phyloP scores from a whole-genome alignment of 2,888 invertebrate genomes.

The Mimachlamys varia region DNA sequence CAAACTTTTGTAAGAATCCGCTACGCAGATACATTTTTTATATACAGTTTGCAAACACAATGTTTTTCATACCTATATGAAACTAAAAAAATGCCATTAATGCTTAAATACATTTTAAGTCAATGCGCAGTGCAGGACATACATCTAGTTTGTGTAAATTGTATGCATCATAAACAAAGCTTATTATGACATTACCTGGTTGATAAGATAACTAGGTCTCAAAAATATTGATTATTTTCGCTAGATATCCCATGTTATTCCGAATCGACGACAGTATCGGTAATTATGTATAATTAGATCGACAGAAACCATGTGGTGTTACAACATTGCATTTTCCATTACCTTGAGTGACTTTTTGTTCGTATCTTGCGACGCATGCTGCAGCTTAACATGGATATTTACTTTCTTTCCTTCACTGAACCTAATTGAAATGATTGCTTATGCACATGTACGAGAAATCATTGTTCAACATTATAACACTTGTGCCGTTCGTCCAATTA shows the following conservation, averaged over 20 bases:
- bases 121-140: no score
- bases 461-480: neutral
- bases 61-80: no score
- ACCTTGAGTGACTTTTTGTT: conserved; percentile 13
- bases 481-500: neutral
- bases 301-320: neutral
- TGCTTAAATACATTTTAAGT: no score
- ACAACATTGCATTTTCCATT: neutral
- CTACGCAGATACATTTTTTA: no score
- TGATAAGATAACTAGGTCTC: no score
- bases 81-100: no score
- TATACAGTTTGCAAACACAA: no score
- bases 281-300: neutral
- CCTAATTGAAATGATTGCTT: neutral
- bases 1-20: no score
- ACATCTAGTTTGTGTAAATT: no score
- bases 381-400: neutral
- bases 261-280: neutral
- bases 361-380: neutral
- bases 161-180: no score
- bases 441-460: neutral
- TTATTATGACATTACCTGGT: no score
- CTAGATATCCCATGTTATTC: neutral
- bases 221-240: no score
- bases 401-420: neutral